Evolutionary conservation across 2,113 vertebrate species (phyloP).

Genomic region (Oriolus oriolus): DNA sequence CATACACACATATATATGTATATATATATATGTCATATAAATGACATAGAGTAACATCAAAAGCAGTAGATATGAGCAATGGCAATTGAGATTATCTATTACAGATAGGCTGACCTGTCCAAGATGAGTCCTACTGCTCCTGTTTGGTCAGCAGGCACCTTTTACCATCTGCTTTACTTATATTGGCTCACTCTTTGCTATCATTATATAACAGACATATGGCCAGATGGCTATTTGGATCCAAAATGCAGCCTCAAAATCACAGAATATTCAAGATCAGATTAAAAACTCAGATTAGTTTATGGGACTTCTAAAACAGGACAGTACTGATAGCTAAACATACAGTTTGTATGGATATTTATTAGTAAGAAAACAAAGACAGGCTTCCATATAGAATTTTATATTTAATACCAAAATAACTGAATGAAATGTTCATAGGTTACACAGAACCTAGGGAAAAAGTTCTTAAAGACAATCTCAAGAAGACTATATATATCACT

Average conservation of each 20-base stretch:
- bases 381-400: neutral
- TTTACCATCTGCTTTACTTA: slow-evolving; percentile 53
- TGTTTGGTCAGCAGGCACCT: slow-evolving; percentile 58
- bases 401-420: neutral
- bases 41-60: neutral
- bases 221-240: neutral
- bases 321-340: neutral
- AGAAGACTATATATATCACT: neutral
- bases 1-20: neutral
- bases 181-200: slow-evolving; percentile 22
- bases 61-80: slow-evolving; percentile 40
- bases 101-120: slow-evolving; percentile 30
- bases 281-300: neutral
- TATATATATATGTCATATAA: neutral
- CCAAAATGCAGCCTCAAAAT: neutral
- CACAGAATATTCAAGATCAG: neutral
- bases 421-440: neutral
- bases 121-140: slow-evolving; percentile 31
- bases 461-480: neutral
- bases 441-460: neutral
- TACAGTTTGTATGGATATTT: neutral
- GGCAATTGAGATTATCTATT: slow-evolving; percentile 33
- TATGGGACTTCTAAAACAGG: neutral
- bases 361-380: neutral
- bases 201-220: neutral